Base-by-base conservation (phyloP, 2,888 invertebrate species). In the Bursaphelenchus okinawaensis region DNA sequence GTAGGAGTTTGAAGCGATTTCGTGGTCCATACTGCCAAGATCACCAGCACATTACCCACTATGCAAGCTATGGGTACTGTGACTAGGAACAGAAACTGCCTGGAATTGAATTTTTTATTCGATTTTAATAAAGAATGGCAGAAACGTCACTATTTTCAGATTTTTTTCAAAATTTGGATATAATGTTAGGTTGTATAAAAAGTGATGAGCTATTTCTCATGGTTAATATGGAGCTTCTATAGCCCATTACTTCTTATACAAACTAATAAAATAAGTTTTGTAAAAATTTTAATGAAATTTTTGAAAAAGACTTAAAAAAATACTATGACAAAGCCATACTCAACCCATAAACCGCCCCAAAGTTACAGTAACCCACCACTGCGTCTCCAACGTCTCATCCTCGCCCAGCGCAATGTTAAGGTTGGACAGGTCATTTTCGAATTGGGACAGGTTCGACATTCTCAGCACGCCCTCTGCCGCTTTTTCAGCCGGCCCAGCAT, bases 1-100 rank as follows among this genome's bases (percentile, higher is more conserved):
- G 81, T 81, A n/a, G 81, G 81, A 3, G 81, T 82, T 63, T 81
- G 81, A 20, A 81, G 71, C 27, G 72, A 70, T 60, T 66, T 69
- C 1, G 78, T 81, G 24, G 78, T 77, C 73, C 75, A 78, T 8
- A 81, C 81, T 9, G 81, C 81, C 23, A 73, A 72, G 24, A 80
- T 71, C 6, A 81, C 81, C 71, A 82, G 75, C 8, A 66, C 68
- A 68, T 80, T 80, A 26, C 75, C 75, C 8, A 70, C 52, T 31
- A 74, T 65, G 59, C 75, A 75, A 26, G 67, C 65, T 20, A 72
- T 62, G 7, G 72, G 72, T 0, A 72, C 72, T 12, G 65, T 40
- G 16, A 52, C 63, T 0, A 72, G 66, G 0, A 65, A 20, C 9
- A 72, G 61, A 26, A 63, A 72, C 31, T 56, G 58, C 70, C 70